These are phyloP conservation scores for Hemibagrus wyckioides DNA, from an alignment of 2,113 vertebrate species.

Conservation along the genomic window DNA sequence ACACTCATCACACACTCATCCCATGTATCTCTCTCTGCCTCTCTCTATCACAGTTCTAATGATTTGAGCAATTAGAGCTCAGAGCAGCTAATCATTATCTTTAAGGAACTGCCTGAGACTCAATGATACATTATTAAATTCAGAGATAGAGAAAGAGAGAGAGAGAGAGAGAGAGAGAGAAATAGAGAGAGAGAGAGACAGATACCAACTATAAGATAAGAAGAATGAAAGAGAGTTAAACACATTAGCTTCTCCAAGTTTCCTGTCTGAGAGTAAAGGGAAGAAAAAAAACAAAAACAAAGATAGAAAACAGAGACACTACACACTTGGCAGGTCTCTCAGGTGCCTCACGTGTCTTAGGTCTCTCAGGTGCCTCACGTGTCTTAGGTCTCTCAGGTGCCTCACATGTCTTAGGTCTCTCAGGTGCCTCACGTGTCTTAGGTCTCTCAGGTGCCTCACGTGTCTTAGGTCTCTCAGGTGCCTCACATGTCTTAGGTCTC, in stretches of 20 bases:
- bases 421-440: not conserved
- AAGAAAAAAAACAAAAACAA: not conserved
- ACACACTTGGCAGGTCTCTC: not conserved
- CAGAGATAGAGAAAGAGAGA: not conserved
- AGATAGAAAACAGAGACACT: not conserved
- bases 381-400: too few relatives aligned
- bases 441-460: too few relatives aligned
- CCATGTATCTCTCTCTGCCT: not conserved
- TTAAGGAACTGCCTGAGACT: conserved; percentile 14
- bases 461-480: not conserved
- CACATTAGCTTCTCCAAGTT: not conserved
- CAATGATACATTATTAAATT: not conserved
- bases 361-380: too few relatives aligned
- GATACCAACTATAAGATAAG: not conserved
- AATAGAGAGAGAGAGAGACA: too few relatives aligned
- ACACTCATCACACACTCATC: too few relatives aligned
- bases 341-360: not conserved
- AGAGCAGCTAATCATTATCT: conserved; percentile 19
- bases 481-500: not conserved
- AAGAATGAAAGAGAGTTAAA: not conserved
- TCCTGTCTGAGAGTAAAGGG: not conserved
- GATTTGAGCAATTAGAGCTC: conserved; percentile 15
- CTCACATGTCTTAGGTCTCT: not conserved
- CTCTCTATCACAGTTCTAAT: not conserved
- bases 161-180: not conserved